These are phyloP conservation scores for Trinorchestia longiramus DNA, from an alignment of 1,140 invertebrate species.

Conservation along the genomic window DNA sequence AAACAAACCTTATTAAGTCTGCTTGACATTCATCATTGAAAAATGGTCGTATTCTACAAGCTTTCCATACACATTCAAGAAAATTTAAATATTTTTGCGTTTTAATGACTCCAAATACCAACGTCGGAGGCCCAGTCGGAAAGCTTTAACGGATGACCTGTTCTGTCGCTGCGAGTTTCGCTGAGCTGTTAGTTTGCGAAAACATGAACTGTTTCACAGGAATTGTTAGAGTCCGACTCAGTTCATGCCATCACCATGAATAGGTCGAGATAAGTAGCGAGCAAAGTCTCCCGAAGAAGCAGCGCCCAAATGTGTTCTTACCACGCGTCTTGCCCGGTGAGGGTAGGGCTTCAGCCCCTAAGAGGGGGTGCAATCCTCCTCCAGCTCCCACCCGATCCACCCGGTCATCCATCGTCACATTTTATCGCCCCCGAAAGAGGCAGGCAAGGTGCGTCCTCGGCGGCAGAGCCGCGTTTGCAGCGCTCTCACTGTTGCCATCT, in stretches of 20 bases:
- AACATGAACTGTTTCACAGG: neutral
- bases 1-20: no score
- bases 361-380: neutral
- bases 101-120: neutral
- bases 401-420: constrained; percentile 40
- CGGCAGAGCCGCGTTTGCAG: constrained; percentile 41
- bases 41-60: neutral
- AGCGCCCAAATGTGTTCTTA: constrained; percentile 25
- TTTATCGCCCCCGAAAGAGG: constrained; percentile 42
- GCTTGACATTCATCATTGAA: no score
- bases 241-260: constrained; percentile 28
- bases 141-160: neutral
- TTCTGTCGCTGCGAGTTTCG: neutral
- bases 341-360: neutral
- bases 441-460: constrained; percentile 50
- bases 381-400: constrained; percentile 41
- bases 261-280: neutral
- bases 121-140: neutral
- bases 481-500: constrained; percentile 61
- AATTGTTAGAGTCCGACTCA: constrained; percentile 4
- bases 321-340: constrained; percentile 37
- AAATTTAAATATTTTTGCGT: neutral
- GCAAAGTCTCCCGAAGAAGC: neutral
- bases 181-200: neutral
- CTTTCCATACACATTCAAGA: neutral